Base-by-base conservation (phyloP, 2,797 vertebrate genomes). In the Crossoptilon crossoptilon region DNA sequence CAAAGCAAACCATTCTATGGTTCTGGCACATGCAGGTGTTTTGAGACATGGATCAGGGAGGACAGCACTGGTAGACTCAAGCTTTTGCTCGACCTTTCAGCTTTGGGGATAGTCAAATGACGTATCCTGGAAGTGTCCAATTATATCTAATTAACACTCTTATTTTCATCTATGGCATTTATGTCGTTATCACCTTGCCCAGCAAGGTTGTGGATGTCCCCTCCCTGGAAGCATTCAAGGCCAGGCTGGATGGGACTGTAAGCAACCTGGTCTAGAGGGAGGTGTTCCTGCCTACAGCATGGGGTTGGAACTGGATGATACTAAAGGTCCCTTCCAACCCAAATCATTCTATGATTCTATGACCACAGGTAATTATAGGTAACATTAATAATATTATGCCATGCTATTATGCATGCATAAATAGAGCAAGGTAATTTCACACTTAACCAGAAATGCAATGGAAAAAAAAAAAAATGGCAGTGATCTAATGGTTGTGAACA, bases 361-460 rank as follows among this genome's bases (percentile, higher is more conserved):
- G 24, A 51, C 27, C 49, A 51, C 24, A 64, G 58, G 56, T 90
- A 96, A 94, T 90, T 87, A 48, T 58, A 13, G 64, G 62, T 48
- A 84, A 77, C 87, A 71, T 67, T 94, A 84, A 79, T 67, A 53
- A 58, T 43, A 37, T 53, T 44, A 23, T 9, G 3, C 35, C 31
- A 1, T 41, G 31, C 51, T 76, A 14, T 70, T 49, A 18, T 27
- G 23, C 13, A 53, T 88, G 70, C 56, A 87, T 71, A 90, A 76
- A 64, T 73, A 70, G 39, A 91, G 17, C 3, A 16, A 82, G 55
- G 92, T 70, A 68, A 76, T 74, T 88, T 51, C 73, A 49, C 84
- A 73, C 81, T 88, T 76, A 79, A 69, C 24, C 71, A 87, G 58
- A 87, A 90, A 73, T 3, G 18, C 27, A 76, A 58, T 41, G 21